Conservation (phyloP, 2,113 vertebrate genomes). For the Brachionichthys hirsutus region DNA sequence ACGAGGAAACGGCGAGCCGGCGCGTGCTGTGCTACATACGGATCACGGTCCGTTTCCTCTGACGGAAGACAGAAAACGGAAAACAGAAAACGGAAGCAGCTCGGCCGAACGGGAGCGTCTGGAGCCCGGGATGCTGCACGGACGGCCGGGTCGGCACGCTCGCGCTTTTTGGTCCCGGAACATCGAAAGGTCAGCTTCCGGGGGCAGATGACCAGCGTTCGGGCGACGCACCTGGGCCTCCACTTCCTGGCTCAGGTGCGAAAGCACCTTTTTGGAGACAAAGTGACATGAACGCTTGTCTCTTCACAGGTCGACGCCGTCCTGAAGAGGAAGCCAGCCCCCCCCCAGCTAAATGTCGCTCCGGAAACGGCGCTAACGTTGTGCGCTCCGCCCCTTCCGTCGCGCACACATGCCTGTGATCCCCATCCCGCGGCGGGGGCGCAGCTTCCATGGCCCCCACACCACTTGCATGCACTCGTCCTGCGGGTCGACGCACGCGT, state of each 20-base stretch:
- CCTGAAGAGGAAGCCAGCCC: not conserved
- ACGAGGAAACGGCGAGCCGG: conserved; percentile 28
- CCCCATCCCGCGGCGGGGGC: conserved; percentile 95
- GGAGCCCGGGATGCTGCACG: conserved; percentile 7
- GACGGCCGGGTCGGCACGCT: conserved; percentile 30
- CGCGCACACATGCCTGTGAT: conserved; percentile 93
- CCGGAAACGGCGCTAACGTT: conserved; percentile 24
- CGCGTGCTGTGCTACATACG: too few species aligned
- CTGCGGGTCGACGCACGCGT: conserved; percentile 85
- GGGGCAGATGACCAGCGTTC: too few species aligned
- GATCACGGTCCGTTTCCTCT: too few species aligned
- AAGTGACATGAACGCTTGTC: not conserved
- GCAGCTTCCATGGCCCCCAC: conserved; percentile 97
- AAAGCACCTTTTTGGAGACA: too few species aligned
- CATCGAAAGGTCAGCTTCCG: too few species aligned
- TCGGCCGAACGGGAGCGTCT: conserved; percentile 8
- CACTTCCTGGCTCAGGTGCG: too few species aligned
- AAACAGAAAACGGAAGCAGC: too few species aligned
- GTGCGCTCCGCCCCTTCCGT: conserved; percentile 62
- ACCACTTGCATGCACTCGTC: conserved; percentile 96
- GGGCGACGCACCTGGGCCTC: too few species aligned
- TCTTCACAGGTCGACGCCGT: conserved; percentile 29
- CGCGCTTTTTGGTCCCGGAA: conserved; percentile 7
- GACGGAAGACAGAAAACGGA: too few species aligned
- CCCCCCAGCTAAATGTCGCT: conserved; percentile 49